phyloP scores from a whole-genome alignment of 1,140 invertebrate species.

The Dendroctonus ponderosae region DNA sequence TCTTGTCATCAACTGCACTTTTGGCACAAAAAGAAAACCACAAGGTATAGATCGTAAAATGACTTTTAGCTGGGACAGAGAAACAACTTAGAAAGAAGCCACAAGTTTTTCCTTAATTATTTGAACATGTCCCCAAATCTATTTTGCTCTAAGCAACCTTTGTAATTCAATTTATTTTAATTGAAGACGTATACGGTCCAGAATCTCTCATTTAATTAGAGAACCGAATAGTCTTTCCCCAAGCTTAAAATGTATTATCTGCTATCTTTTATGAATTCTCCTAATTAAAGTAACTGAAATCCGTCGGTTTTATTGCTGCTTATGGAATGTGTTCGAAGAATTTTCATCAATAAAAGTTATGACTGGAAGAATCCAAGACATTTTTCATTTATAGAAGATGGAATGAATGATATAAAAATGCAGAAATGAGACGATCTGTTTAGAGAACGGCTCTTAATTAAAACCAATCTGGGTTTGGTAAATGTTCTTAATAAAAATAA shows the following conservation, averaged over 20 bases:
- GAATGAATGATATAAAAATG: slow-evolving; percentile 10
- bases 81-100: too few species aligned
- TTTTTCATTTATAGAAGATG: slow-evolving; percentile 20
- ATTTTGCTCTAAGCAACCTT: too few species aligned
- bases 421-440: slow-evolving; percentile 6
- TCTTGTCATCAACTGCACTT: too few species aligned
- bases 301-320: slow-evolving; percentile 11
- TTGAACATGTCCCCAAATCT: too few species aligned
- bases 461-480: slow-evolving; percentile 1
- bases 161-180: too few species aligned
- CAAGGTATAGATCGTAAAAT: too few species aligned
- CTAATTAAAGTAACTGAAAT: slow-evolving; percentile 21
- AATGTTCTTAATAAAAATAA: too few species aligned
- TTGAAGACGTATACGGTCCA: too few species aligned
- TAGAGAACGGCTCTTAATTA: slow-evolving; percentile 7
- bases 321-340: slow-evolving; percentile 17
- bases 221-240: slow-evolving; percentile 1
- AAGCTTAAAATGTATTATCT: neutral
- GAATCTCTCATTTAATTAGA: slow-evolving; percentile 1
- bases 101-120: too few species aligned
- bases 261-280: slow-evolving; percentile 4
- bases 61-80: too few species aligned
- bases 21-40: too few species aligned
- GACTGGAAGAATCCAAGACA: slow-evolving; percentile 16
- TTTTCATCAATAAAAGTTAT: slow-evolving; percentile 25